Base-by-base conservation (phyloP, 1,140 invertebrate genomes). In the Drosophila bocqueti region DNA sequence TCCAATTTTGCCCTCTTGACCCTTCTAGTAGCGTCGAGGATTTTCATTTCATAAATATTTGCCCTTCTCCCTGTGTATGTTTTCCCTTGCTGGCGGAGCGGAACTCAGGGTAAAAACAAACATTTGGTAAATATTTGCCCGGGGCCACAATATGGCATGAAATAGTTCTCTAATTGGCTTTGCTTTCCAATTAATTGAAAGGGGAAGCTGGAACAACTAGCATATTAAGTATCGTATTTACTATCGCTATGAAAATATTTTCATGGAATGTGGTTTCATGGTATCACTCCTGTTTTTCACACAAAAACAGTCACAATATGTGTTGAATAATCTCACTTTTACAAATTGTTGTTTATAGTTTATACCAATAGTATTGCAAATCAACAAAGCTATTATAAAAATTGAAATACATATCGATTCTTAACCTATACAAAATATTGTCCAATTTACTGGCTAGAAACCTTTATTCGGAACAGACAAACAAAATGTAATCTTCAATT, bases 11-110 rank as follows among this genome's bases (percentile, higher is more conserved):
- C 73, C 84, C 80, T 58, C 68, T 74, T 66, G 69, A 50, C 52
- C 61, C 59, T 69, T 65, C 68, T 78, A 49, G 47, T 45, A 59
- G 49, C 34, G 36, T 54, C 24, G 43, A 29, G 73, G 66, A 63
- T 49, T 72, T 79, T 61, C 58, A 73, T 87, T 79, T 83, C 83
- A 89, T 80, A 83, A 87, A 87, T 84, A 87, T 89, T 87, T 75
- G 72, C 31, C 47, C 43, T 69, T 71, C 71, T 75, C 61, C 78
- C 61, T 10, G 15, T 26, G 58, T 57, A 63, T 69, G 54, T 63
- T 76, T 76, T 67, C 46, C 29, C 46, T 45, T 10, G 6, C 31
- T 21, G 57, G 16, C 15, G 42, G 68, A 15, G 21, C 34, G 2
- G 21, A 38, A 34, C 16, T n/a, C 3, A 7, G 34, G 21, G 36